These are phyloP conservation scores for Steatornis caripensis DNA, from an alignment of 2,113 vertebrate genomes.

Conservation along the genomic window DNA sequence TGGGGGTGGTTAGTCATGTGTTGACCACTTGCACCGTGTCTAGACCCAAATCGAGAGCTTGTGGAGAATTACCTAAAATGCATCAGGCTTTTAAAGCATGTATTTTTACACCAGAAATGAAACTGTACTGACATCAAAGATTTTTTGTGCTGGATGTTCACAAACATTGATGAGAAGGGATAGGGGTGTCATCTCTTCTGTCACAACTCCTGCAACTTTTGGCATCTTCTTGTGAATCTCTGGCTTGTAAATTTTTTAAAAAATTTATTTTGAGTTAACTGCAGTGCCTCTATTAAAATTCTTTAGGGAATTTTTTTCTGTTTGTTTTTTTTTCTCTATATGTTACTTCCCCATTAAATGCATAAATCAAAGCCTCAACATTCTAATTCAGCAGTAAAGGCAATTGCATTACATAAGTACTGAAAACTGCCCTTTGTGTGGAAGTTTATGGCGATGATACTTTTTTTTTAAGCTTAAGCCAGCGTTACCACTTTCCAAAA, in stretches of 20 bases:
- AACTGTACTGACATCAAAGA: background rate
- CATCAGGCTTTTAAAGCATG: background rate
- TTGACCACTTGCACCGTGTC: background rate
- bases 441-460: background rate
- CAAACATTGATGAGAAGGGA: background rate
- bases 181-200: background rate
- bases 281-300: background rate
- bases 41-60: background rate
- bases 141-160: background rate
- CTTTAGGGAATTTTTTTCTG: background rate
- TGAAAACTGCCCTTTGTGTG: background rate
- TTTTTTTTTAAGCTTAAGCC: background rate
- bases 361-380: background rate
- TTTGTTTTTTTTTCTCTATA: too few species aligned
- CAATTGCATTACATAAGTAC: background rate
- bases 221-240: background rate
- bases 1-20: accelerated
- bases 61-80: background rate
- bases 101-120: background rate
- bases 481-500: background rate
- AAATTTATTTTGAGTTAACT: background rate
- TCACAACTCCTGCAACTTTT: background rate
- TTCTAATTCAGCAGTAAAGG: background rate
- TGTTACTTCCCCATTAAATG: background rate
- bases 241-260: background rate